A percentile compares a stretch with the other conserved stretches of the same genome.
These are phyloP conservation scores for Opisthograptis luteolata DNA, from an alignment of 2,888 invertebrate genomes.

Conservation along the genomic window DNA sequence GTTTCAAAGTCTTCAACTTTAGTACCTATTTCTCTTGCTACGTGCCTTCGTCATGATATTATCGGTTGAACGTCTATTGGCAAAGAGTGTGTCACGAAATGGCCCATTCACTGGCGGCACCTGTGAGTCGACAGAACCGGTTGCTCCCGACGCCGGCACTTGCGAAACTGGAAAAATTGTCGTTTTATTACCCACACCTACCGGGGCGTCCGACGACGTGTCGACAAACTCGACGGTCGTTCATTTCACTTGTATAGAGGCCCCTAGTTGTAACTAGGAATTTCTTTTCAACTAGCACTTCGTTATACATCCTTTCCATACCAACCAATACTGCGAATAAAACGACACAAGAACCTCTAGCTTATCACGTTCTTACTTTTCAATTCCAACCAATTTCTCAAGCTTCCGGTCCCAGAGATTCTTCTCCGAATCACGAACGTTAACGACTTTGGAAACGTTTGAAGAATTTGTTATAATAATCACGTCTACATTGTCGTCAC, in stretches of 20 bases:
- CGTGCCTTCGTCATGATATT: slow-evolving; percentile 48
- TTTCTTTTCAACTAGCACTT: slow-evolving; percentile 2
- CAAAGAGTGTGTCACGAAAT: slow-evolving; percentile 53
- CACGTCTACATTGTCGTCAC: slow-evolving; percentile 13
- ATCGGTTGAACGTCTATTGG: slow-evolving; percentile 55
- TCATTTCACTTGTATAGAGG: slow-evolving; percentile 49
- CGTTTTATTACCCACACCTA: slow-evolving; percentile 60
- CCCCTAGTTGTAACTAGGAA: slow-evolving; percentile 24
- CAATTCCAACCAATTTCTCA: background rate
- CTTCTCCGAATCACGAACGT: slow-evolving; percentile 31
- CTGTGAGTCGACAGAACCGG: slow-evolving; percentile 74
- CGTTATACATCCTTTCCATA: background rate
- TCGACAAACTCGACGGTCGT: slow-evolving; percentile 50
- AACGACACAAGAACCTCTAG: no score
- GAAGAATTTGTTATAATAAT: slow-evolving; percentile 13
- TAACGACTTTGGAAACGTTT: slow-evolving; percentile 19
- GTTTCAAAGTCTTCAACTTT: no score
- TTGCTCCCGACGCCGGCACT: slow-evolving; percentile 61
- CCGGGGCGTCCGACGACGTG: slow-evolving; percentile 46
- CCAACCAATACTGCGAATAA: background rate
- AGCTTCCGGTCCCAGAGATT: slow-evolving; percentile 11
- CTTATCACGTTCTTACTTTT: no score
- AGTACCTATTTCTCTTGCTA: no score
- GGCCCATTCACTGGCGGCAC: slow-evolving; percentile 69
- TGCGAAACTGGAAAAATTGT: slow-evolving; percentile 69